Evolutionary conservation across 2,888 invertebrate genomes (phyloP).

Genomic region (Drosophila longiperda): DNA sequence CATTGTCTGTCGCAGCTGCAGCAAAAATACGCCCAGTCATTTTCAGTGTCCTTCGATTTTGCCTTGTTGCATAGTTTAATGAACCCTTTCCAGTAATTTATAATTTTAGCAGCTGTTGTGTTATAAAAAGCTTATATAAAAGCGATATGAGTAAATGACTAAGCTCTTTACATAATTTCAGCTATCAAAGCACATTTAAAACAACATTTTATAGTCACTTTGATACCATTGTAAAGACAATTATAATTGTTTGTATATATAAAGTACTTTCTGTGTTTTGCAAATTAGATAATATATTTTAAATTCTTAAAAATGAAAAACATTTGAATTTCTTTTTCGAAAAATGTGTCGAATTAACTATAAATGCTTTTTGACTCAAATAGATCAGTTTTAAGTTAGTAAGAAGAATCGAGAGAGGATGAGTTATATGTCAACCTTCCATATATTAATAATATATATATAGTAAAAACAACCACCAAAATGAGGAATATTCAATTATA

Average conservation of each 20-base stretch:
- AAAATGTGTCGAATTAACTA: no score
- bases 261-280: no score
- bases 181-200: background rate
- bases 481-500: no score
- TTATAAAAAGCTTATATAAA: slow-evolving; percentile 10
- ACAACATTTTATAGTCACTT: background rate
- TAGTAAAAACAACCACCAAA: no score
- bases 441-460: no score
- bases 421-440: no score
- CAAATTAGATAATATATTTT: no score
- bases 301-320: no score
- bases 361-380: no score
- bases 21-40: slow-evolving; percentile 38
- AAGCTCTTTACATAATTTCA: background rate
- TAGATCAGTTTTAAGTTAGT: no score
- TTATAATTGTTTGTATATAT: background rate
- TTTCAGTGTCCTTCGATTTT: slow-evolving; percentile 38
- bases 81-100: slow-evolving; percentile 44
- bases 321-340: no score
- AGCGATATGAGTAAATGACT: background rate
- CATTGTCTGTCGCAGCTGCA: slow-evolving; percentile 55
- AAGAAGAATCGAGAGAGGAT: no score
- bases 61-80: slow-evolving; percentile 47
- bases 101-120: slow-evolving; percentile 22
- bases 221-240: background rate